Base-by-base conservation (phyloP, 35 echinoderm and acorn worm genomes). In the Apostichopus parvimensis region DNA sequence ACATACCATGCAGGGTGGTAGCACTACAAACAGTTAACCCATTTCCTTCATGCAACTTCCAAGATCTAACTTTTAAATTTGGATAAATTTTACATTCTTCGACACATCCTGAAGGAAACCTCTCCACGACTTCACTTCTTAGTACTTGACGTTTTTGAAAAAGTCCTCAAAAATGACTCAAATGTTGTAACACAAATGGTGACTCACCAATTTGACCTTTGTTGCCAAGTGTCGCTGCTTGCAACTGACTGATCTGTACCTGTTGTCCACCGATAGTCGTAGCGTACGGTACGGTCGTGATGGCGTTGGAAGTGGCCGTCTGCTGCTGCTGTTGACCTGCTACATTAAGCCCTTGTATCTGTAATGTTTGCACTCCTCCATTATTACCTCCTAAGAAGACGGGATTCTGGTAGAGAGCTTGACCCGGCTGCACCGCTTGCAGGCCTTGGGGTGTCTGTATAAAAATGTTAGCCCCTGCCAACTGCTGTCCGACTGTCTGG, bases 371-470 rank as follows among this genome's bases (percentile, higher is more conserved):
- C 25, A 84, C 81, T 10, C 81, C 81, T 54, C 81, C 81, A 84
- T 59, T 84, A 52, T 59, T 84, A 15, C 54, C 81, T 23, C 81
- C 81, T 18, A 84, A 59, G n/a, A 84, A 59, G 81, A 84, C 8
- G 0, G 81, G 81, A 24, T 84, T 84, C 68, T 88, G 86, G 68
- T 72, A 68, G 6, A 88, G 58, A 22, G 86, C 60, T 18, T 68
- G 86, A 6, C 86, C 62, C 1, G 87, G 86, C 73, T 93, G 92
- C 18, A 93, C 77, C 9, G 92, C 87, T 78, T 93, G 92, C 4
- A 93, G 54, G 8, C 80, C 77, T 59, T 91, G 77, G 4, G 92
- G 92, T 6, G 92, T 94, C 93, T 94, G 89, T 25, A 94, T 94
- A 54, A 90, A 90, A 45, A 95, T 93, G 79, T 89, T 95, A 10